Evolutionary conservation across 2,113 vertebrate genomes (phyloP).

Genomic region (Machaerirhynchus nigripectus): DNA sequence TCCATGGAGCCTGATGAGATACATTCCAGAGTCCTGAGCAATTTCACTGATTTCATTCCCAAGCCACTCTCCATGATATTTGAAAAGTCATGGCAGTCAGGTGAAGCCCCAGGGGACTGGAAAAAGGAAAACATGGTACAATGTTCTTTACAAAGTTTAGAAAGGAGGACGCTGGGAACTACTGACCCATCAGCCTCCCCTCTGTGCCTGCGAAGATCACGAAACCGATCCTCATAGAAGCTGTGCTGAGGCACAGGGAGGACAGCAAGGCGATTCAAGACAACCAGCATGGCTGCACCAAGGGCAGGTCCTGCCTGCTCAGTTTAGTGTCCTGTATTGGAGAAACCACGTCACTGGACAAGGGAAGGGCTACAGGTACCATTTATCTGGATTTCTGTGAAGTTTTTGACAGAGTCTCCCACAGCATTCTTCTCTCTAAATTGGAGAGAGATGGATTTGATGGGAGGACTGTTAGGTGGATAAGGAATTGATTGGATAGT

Average conservation of each 20-base stretch:
- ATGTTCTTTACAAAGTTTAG: too few species aligned
- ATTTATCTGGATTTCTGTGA: not conserved
- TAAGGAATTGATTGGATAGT: not conserved
- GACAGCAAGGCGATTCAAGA: not conserved
- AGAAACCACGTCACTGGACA: not conserved
- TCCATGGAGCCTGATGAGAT: not conserved
- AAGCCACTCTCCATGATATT: not conserved
- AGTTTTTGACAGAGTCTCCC: too few species aligned
- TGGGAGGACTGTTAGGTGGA: not conserved
- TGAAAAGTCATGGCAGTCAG: not conserved
- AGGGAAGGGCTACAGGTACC: not conserved
- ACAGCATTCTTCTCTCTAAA: not conserved
- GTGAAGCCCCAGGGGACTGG: not conserved
- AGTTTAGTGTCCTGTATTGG: not conserved
- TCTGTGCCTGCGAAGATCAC: not conserved
- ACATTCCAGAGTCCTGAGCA: not conserved
- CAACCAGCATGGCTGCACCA: rapidly evolving
- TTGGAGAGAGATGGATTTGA: not conserved
- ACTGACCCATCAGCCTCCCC: rapidly evolving
- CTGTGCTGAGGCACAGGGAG: not conserved
- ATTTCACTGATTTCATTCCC: not conserved
- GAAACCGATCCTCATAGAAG: not conserved
- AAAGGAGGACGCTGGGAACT: not conserved
- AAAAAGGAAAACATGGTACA: not conserved
- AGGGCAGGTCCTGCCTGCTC: not conserved